These are phyloP conservation scores for Xestia c-nigrum DNA, from an alignment of 2,888 invertebrate genomes.

Conservation along the genomic window DNA sequence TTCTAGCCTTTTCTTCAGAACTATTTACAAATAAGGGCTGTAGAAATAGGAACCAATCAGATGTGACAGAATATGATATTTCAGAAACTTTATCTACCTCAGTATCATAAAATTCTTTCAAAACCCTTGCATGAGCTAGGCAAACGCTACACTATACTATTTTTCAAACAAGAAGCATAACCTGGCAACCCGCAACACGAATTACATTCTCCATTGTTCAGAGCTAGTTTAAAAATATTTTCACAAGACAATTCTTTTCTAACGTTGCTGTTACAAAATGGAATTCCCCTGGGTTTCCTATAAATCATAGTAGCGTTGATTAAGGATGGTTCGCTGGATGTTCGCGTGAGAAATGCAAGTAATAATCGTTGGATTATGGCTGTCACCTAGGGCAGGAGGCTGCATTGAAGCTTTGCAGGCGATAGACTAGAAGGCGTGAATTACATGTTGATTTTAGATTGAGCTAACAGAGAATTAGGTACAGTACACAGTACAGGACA, in stretches of 20 bases:
- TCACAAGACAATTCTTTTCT: constrained; percentile 28
- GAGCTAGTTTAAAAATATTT: constrained; percentile 48
- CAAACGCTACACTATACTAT: constrained; percentile 31
- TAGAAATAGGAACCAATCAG: neutral
- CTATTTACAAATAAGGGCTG: neutral
- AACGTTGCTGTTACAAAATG: constrained; percentile 22
- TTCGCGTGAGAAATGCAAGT: constrained; percentile 63
- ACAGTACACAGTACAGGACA: too few relatives aligned
- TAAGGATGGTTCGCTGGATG: constrained; percentile 54
- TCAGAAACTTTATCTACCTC: constrained; percentile 4
- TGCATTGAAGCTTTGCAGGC: constrained; percentile 34
- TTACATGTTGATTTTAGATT: constrained; percentile 28
- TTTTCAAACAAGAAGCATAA: constrained; percentile 34
- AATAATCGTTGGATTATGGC: constrained; percentile 64
- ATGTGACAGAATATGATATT: neutral
- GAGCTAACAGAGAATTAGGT: constrained; percentile 4
- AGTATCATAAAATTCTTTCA: constrained; percentile 30
- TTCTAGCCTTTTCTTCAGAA: neutral
- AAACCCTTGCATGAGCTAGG: constrained; percentile 20
- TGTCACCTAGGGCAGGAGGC: constrained; percentile 45
- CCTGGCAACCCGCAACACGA: constrained; percentile 26
- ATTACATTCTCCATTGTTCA: constrained; percentile 49
- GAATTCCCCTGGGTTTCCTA: constrained; percentile 36
- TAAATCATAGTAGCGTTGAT: constrained; percentile 45
- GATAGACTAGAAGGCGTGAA: constrained; percentile 25